Evolutionary conservation across 2,888 invertebrate species (phyloP).

Genomic region (Brenthis hecate): DNA sequence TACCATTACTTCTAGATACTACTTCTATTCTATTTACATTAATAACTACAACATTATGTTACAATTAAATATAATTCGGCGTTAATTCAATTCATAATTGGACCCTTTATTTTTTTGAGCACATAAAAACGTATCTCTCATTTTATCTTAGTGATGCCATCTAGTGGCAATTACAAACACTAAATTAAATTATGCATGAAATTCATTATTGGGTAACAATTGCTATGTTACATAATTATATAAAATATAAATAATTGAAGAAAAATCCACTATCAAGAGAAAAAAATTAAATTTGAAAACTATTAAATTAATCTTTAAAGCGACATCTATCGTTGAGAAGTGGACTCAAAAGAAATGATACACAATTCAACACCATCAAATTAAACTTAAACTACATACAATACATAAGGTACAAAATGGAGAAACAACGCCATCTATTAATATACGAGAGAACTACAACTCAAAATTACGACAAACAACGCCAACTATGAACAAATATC

Average conservation of each 20-base stretch:
- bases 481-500: slow-evolving; percentile 35
- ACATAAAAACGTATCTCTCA: too few relatives aligned
- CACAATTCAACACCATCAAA: too few relatives aligned
- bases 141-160: slow-evolving; percentile 5
- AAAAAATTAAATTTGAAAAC: neutral
- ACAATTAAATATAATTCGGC: neutral
- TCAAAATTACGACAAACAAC: slow-evolving; percentile 20
- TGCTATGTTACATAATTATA: neutral
- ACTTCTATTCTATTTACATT: slow-evolving; percentile 23
- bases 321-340: neutral
- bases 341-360: too few relatives aligned
- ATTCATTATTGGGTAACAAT: neutral
- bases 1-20: slow-evolving; percentile 6
- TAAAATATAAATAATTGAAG: neutral
- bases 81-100: neutral
- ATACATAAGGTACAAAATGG: neutral
- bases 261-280: neutral
- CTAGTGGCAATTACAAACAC: neutral
- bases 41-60: slow-evolving; percentile 13
- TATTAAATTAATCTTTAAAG: neutral
- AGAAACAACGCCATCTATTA: slow-evolving; percentile 46
- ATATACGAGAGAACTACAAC: neutral
- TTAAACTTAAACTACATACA: neutral
- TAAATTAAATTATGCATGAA: neutral
- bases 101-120: too few relatives aligned